A percentile compares a stretch with the other conserved stretches of the same genome.
These are phyloP conservation scores for Itoplectis maculator DNA, from an alignment of 2,888 invertebrate genomes.

Conservation along the genomic window DNA sequence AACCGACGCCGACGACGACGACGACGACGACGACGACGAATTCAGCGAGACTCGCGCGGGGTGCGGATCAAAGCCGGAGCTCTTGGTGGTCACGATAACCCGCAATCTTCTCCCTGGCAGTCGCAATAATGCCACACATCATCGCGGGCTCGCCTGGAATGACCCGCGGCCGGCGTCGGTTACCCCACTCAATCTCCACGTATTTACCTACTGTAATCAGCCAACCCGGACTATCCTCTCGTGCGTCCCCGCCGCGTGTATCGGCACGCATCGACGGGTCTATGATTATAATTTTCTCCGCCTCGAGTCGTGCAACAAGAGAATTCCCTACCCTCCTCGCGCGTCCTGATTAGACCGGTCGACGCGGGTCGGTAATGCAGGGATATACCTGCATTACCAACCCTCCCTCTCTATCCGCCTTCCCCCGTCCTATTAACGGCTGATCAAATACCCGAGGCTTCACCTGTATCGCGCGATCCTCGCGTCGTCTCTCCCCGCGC, in stretches of 20 bases:
- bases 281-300: slow-evolving; percentile 59
- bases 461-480: slow-evolving; percentile 52
- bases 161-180: slow-evolving; percentile 61
- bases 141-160: slow-evolving; percentile 56
- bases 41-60: slow-evolving; percentile 34
- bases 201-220: slow-evolving; percentile 70
- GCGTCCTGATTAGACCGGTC: slow-evolving; percentile 28
- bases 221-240: slow-evolving; percentile 55
- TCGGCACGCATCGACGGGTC: slow-evolving; percentile 46
- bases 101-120: slow-evolving; percentile 60
- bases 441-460: slow-evolving; percentile 69
- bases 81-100: slow-evolving; percentile 62
- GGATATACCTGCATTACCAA: too few relatives aligned
- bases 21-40: slow-evolving; percentile 33
- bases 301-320: slow-evolving; percentile 38
- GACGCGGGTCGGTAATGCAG: slow-evolving; percentile 2
- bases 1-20: slow-evolving; percentile 30
- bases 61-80: slow-evolving; percentile 21
- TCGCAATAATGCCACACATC: slow-evolving; percentile 70
- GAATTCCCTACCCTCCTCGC: too few relatives aligned
- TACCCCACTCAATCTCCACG: slow-evolving; percentile 67
- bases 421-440: too few relatives aligned
- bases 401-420: slow-evolving; percentile 75
- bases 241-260: slow-evolving; percentile 27
- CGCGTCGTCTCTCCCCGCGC: background rate